These are phyloP conservation scores for Alcedo atthis DNA, from an alignment of 2,797 vertebrate species.

Conservation along the genomic window DNA sequence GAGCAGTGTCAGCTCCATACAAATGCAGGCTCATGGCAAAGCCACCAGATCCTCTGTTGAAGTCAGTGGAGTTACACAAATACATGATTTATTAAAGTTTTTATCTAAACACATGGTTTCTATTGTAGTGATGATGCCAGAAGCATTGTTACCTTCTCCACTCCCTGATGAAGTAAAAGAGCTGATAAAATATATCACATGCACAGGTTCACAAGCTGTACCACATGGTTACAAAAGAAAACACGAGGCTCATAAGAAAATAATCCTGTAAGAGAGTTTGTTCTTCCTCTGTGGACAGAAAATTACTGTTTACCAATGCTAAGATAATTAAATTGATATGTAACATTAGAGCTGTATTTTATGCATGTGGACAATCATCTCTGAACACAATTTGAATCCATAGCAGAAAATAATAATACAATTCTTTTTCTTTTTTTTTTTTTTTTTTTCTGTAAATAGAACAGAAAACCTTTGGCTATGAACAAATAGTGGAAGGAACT, in stretches of 20 bases:
- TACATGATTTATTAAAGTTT: constrained; percentile 15
- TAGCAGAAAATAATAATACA: neutral
- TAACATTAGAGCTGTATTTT: neutral
- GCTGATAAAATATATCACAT: neutral
- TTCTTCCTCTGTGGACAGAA: neutral
- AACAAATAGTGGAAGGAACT: neutral
- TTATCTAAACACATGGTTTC: neutral
- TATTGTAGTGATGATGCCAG: neutral
- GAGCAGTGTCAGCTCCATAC: constrained; percentile 25
- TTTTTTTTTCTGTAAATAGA: neutral
- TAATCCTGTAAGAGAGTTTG: neutral
- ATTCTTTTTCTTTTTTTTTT: neutral
- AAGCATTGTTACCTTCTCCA: neutral
- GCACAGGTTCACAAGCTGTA: neutral
- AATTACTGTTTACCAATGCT: neutral
- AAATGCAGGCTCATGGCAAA: neutral
- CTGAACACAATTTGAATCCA: neutral
- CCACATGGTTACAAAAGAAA: neutral
- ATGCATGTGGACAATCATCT: neutral
- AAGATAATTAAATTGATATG: neutral
- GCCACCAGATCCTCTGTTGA: neutral
- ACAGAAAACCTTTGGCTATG: neutral
- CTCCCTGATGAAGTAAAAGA: neutral
- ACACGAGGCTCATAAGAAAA: neutral
- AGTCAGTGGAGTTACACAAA: neutral